Conservation (phyloP, 2,797 vertebrate genomes). For the Artibeus jamaicensis region DNA sequence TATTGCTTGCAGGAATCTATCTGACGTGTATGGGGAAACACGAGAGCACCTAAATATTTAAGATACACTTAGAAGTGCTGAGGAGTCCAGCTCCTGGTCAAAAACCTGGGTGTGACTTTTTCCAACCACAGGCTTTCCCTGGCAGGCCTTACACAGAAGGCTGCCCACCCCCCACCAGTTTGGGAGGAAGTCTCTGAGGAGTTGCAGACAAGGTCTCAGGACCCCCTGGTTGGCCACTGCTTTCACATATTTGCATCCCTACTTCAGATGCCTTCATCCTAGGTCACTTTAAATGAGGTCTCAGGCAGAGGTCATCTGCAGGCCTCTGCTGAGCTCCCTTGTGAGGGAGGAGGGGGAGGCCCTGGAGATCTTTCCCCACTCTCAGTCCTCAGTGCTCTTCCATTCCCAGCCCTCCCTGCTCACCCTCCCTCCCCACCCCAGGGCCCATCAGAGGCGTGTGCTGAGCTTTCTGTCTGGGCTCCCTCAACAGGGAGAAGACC, state of each 20-base stretch:
- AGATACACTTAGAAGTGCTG: neutral
- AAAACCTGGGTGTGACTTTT: neutral
- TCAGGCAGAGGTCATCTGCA: neutral
- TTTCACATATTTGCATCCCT: neutral
- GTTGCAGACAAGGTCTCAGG: neutral
- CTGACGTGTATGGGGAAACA: neutral
- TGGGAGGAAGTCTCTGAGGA: neutral
- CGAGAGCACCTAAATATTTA: neutral
- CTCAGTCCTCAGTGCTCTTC: neutral
- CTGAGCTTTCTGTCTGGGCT: neutral
- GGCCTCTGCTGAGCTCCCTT: neutral
- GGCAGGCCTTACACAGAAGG: neutral
- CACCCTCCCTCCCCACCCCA: neutral
- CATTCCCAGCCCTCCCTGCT: neutral
- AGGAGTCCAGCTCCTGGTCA: neutral
- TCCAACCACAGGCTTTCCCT: neutral
- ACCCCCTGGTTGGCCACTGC: neutral
- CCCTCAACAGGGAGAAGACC: neutral
- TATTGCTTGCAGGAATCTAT: neutral
- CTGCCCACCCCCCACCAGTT: neutral
- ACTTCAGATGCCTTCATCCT: neutral
- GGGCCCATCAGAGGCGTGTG: neutral
- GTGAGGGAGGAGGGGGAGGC: neutral
- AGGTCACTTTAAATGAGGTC: neutral
- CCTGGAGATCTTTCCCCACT: neutral